These are phyloP conservation scores for Dryomyza anilis DNA, from an alignment of 2,888 invertebrate genomes.

Conservation along the genomic window DNA sequence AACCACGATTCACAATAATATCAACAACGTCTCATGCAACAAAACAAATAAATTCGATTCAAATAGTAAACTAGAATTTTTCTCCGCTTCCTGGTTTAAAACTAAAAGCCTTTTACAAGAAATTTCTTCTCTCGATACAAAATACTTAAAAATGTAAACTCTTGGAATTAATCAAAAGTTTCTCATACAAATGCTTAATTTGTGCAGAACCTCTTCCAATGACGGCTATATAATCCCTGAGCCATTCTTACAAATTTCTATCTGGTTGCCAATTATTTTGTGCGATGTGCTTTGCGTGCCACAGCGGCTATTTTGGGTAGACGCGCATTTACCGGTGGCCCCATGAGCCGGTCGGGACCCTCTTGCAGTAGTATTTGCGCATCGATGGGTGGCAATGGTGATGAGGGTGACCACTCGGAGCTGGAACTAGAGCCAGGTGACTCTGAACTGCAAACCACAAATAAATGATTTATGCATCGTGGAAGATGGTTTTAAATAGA, in stretches of 20 bases:
- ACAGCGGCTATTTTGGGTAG: constrained; percentile 49
- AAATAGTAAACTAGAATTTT: no score
- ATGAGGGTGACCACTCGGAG: constrained; percentile 61
- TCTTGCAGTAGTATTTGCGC: constrained; percentile 39
- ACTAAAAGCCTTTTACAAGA: no score
- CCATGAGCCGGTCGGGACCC: constrained; percentile 57
- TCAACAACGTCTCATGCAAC: no score
- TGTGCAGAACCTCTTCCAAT: no score
- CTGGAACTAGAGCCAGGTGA: constrained; percentile 61
- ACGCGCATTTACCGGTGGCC: constrained; percentile 56
- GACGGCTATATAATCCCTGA: constrained; percentile 35
- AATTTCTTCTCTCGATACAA: no score
- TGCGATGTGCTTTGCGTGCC: constrained; percentile 16
- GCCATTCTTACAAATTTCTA: constrained; percentile 21
- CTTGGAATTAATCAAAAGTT: background rate
- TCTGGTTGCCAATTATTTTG: constrained; percentile 26
- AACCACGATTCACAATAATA: no score
- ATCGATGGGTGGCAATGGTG: constrained; percentile 53
- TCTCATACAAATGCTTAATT: background rate
- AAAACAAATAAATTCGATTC: no score
- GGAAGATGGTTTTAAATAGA: background rate
- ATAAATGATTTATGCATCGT: background rate
- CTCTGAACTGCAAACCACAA: constrained; percentile 48
- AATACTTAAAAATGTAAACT: no score
- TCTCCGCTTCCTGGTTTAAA: no score